A percentile compares a stretch with the other conserved stretches of the same genome.
phyloP scores from a whole-genome alignment of 2,113 vertebrate genomes.

The Dicentrarchus labrax region DNA sequence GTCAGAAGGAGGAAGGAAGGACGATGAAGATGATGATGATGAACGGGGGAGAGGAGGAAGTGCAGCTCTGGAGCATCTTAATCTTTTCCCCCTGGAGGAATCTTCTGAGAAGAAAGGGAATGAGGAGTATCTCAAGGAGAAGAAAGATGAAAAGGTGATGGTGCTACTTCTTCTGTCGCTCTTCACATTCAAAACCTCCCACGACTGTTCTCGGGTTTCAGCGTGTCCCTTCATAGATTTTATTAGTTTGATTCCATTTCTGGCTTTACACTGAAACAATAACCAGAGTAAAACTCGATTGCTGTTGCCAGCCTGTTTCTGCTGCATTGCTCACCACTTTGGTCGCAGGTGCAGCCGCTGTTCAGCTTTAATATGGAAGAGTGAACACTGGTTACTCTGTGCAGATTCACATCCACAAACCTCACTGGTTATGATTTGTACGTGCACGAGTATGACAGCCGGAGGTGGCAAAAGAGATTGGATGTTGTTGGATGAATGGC shows the following conservation, averaged over 20 bases:
- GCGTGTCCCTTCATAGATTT: background rate
- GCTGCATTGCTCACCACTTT: background rate
- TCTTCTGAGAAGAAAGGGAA: conserved; percentile 85
- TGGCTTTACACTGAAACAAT: background rate
- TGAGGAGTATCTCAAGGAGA: conserved; percentile 89
- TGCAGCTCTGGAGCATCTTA: conserved; percentile 81
- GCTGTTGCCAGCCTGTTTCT: background rate
- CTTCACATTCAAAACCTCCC: background rate
- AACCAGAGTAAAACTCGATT: background rate
- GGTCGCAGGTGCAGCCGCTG: background rate
- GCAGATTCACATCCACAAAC: no score
- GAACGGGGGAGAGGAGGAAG: conserved; percentile 1
- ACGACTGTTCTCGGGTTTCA: no score
- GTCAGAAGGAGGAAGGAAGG: conserved; percentile 11
- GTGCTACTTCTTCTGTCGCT: background rate
- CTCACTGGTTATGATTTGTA: no score
- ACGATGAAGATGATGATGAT: conserved; percentile 18
- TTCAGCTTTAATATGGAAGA: background rate
- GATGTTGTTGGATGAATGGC: no score
- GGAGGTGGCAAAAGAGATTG: no score
- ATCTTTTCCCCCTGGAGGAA: conserved; percentile 89
- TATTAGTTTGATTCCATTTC: background rate
- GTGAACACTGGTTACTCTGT: background rate
- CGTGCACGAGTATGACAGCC: no score
- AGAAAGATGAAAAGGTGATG: conserved; percentile 88